Conservation (phyloP, 2,888 invertebrate genomes). For the Drosophila villosipedis region DNA sequence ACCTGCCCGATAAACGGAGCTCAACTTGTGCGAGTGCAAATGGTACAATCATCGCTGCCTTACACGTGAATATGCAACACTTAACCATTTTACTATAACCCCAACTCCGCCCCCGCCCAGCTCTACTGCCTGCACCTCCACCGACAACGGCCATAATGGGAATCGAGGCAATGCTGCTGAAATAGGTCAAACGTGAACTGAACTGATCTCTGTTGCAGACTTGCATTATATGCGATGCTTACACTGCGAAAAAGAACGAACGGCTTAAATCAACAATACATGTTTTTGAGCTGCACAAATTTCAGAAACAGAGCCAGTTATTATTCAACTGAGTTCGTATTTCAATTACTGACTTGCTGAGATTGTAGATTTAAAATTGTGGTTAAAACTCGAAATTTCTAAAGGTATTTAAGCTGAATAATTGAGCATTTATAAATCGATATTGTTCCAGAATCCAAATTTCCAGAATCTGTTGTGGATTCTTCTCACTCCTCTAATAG, state of each 20-base stretch:
- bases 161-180: constrained; percentile 21
- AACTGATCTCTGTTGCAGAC: constrained; percentile 39
- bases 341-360: neutral
- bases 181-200: constrained; percentile 50
- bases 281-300: neutral
- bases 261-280: too few species aligned
- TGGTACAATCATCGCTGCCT: neutral
- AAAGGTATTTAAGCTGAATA: neutral
- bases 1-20: constrained; percentile 15
- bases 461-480: neutral
- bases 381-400: neutral
- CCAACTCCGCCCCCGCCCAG: too few species aligned
- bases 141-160: constrained; percentile 25
- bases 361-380: neutral
- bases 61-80: constrained; percentile 27
- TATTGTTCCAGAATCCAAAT: neutral
- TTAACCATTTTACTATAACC: constrained; percentile 26
- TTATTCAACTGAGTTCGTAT: neutral
- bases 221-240: neutral
- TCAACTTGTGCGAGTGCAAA: neutral
- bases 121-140: neutral
- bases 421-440: neutral
- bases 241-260: neutral
- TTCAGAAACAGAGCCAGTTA: neutral
- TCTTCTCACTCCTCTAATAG: neutral